phyloP scores from a whole-genome alignment of 2,797 vertebrate genomes.

The Karalla daura region DNA sequence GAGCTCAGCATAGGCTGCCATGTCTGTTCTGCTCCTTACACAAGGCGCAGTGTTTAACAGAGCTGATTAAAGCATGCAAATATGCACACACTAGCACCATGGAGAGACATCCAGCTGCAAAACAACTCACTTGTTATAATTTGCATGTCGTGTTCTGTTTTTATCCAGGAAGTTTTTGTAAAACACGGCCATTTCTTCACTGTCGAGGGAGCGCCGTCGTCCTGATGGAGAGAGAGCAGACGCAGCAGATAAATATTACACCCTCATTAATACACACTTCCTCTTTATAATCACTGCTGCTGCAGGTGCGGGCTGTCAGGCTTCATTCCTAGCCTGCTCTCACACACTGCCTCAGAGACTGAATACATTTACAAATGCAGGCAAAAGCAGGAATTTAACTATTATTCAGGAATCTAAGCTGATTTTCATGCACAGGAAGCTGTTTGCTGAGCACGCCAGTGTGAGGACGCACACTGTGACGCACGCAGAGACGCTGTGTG shows the following conservation, averaged over 20 bases:
- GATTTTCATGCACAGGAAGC: neutral
- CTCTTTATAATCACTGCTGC: neutral
- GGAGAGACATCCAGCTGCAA: neutral
- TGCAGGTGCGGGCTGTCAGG: neutral
- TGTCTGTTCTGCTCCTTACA: slow-evolving; percentile 14
- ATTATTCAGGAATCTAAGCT: neutral
- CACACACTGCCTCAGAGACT: neutral
- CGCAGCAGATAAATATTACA: neutral
- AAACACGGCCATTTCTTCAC: slow-evolving; percentile 95
- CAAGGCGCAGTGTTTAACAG: neutral
- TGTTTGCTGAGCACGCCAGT: neutral
- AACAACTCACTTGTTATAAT: slow-evolving; percentile 92
- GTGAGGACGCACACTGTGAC: neutral
- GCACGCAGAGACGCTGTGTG: no score
- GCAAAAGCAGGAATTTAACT: neutral
- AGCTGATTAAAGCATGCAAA: slow-evolving; percentile 14
- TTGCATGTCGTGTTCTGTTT: slow-evolving; percentile 88
- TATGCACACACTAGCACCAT: neutral
- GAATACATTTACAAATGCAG: neutral
- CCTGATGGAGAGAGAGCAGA: slow-evolving; percentile 80
- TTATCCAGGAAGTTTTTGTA: slow-evolving; percentile 93
- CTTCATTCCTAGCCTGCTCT: neutral
- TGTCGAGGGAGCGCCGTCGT: slow-evolving; percentile 82
- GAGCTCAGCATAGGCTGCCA: neutral
- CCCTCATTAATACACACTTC: neutral